Evolutionary conservation across 2,888 invertebrate species (phyloP).

Genomic region (Lasioglossum pauxillum): DNA sequence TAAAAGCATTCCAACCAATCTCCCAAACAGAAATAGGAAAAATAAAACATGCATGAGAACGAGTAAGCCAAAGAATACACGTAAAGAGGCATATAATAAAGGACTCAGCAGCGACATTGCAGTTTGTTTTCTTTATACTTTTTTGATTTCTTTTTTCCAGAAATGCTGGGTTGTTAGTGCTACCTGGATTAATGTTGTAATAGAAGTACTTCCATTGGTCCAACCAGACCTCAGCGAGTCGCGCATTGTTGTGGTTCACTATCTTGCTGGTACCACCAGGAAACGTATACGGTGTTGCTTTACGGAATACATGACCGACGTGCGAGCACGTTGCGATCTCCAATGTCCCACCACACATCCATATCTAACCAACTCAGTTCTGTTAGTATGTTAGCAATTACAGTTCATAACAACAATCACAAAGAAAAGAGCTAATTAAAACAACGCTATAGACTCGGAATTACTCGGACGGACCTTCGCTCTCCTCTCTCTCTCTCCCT

Average conservation of each 20-base stretch:
- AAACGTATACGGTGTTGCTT: conserved; percentile 99
- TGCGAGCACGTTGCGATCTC: conserved; percentile 97
- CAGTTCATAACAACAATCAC: conserved; percentile 56
- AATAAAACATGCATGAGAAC: conserved; percentile 50
- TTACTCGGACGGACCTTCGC: conserved; percentile 26
- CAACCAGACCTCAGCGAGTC: conserved; percentile 99
- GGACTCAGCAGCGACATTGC: conserved; percentile 43
- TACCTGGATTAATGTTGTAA: conserved; percentile 99
- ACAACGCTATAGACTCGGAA: conserved; percentile 46
- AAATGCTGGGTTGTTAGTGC: conserved; percentile 76
- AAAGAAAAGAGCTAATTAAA: conserved; percentile 35
- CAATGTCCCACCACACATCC: conserved; percentile 98
- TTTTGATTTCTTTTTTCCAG: conserved; percentile 32
- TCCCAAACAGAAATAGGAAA: conserved; percentile 39
- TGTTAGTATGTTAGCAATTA: conserved; percentile 82
- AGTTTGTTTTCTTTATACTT: conserved; percentile 29
- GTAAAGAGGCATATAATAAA: conserved; percentile 17
- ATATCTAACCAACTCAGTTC: conserved; percentile 89
- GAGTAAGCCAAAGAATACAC: conserved; percentile 33
- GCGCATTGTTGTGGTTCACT: conserved; percentile 99
- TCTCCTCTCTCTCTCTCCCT: conserved; percentile 19
- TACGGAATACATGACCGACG: conserved; percentile 98
- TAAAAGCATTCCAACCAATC: conserved; percentile 61
- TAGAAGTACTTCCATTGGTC: conserved; percentile 99
- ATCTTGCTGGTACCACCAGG: conserved; percentile 98